Evolutionary conservation across 2,113 vertebrate genomes (phyloP), one percentile per base, ranked within the genome.

Genomic region (Grallaria varia): DNA sequence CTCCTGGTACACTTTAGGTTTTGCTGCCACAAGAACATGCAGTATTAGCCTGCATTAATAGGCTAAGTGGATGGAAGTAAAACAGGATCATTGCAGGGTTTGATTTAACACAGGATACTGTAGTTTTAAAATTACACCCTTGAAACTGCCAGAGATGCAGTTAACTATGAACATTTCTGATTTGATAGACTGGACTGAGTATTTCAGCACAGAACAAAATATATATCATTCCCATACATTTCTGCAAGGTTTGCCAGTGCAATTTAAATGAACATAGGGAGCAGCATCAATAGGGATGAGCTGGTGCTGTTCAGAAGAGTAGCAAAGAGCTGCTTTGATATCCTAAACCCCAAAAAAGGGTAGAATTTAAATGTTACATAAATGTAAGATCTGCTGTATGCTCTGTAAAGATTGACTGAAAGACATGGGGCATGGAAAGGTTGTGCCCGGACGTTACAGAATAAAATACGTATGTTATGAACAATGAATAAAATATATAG

Each of bases 1-100:
- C 98, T 98, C 98, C 97, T 97, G 98, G 97, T 98, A 97, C 97
- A 95, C 98, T 98, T 98, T 98, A 98, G 98, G 97, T 97, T 98
- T 98, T 96, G 97, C 98, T 98, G 98, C 98, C 98, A 98, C 98
- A 97, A 98, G 97, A 98, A 99, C 98, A 93, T 52, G 93, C 93
- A 35, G 66, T 87, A 74, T 96, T 88, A 95, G 95, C 87, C 90
- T 95, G 96, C 95, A 89, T 96, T 96, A 96, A 95, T 83, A 79
- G 94, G 92, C 92, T 97, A 95, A 97, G 77, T 95, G 93, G 90
- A 68, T 92, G 96, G 81, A 94, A 95, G 76, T 82, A 78, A 95
- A 95, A 52, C 63, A 19, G 87, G 87, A 89, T 89, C 85, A 16
- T 88, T 91, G 81, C 55, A 87, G 84, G 50, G 96, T 77, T 89